Percentiles rank a stretch among this genome's conserved stretches.
Evolutionary conservation across 1,140 invertebrate species (phyloP).

Genomic region (Pseudomyrmex sp.): DNA sequence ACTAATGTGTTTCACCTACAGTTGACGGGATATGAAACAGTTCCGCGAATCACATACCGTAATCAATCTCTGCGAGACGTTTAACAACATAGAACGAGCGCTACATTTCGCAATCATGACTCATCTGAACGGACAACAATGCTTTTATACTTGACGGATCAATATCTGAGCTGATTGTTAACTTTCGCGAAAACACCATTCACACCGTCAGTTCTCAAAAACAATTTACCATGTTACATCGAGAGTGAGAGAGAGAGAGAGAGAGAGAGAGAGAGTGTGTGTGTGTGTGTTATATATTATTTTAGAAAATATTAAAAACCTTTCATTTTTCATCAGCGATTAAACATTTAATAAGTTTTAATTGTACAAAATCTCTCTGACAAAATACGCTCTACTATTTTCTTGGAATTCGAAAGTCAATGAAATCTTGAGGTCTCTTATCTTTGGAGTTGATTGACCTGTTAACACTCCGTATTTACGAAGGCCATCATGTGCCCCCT

Average conservation of each 20-base stretch:
- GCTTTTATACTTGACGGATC: conserved; percentile 18
- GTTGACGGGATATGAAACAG: conserved; percentile 36
- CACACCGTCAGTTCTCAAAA: not conserved
- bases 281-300: no score
- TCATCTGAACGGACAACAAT: conserved; percentile 28
- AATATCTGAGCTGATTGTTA: conserved; percentile 13
- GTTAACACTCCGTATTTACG: not conserved
- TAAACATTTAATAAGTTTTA: not conserved
- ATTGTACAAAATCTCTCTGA: no score
- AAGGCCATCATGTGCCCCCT: no score
- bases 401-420: no score
- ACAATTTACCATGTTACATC: not conserved
- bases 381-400: no score
- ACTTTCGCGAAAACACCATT: not conserved
- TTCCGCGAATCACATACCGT: conserved; percentile 32
- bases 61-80: conserved; percentile 37
- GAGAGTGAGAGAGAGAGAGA: not conserved
- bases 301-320: not conserved
- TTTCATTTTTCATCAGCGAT: not conserved
- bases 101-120: conserved; percentile 29
- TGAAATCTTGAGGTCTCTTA: not conserved
- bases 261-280: no score
- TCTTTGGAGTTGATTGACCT: not conserved
- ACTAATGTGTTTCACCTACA: not conserved
- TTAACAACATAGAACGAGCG: conserved; percentile 30